phyloP scores from a whole-genome alignment of 2,797 vertebrate genomes.

The Pseudocheirus occidentalis region DNA sequence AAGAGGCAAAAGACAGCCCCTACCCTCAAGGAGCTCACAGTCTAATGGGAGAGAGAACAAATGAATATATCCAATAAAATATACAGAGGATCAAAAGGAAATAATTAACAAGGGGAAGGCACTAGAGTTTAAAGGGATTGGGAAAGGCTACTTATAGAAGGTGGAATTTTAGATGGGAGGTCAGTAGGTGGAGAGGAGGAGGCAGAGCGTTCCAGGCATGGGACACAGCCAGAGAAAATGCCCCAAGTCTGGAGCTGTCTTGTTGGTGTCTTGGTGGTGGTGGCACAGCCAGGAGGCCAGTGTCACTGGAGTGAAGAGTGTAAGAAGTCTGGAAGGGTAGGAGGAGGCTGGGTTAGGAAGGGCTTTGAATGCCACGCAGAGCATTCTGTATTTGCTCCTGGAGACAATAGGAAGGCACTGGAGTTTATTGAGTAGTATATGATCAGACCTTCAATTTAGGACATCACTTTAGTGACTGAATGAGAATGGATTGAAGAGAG shows the following conservation, averaged over 20 bases:
- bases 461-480: neutral
- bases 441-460: neutral
- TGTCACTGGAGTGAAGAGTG: neutral
- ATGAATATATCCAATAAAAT: neutral
- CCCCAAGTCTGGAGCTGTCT: neutral
- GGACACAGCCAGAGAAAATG: neutral
- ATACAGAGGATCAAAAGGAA: neutral
- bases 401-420: neutral
- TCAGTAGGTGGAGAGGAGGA: no score
- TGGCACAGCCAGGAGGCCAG: neutral
- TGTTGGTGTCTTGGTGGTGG: accelerated
- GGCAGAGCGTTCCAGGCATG: no score
- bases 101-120: neutral
- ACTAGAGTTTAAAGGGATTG: neutral
- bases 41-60: no score
- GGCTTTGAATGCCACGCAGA: neutral
- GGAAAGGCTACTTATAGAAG: neutral
- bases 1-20: neutral
- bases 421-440: neutral
- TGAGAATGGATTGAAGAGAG: no score
- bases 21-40: no score
- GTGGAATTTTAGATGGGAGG: neutral
- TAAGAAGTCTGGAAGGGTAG: neutral
- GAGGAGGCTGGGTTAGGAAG: no score
- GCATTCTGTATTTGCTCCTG: neutral